Base-by-base conservation (phyloP, 2,888 invertebrate species). In the Piscicola geometra region DNA sequence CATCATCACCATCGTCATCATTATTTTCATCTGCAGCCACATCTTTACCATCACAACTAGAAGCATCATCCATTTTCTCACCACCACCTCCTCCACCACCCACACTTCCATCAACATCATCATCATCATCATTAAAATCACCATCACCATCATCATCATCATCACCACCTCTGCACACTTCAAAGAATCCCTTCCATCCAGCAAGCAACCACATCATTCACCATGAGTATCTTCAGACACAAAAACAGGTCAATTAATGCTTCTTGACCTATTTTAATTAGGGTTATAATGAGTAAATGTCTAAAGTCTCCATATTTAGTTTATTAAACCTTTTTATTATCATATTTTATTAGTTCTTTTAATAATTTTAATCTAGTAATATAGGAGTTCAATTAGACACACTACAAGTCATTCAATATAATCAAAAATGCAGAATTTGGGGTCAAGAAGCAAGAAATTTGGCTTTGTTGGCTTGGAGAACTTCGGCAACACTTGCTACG, bases 401-500 rank as follows among this genome's bases (percentile, higher is more conserved):
- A n/a, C n/a, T n/a, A n/a, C n/a, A n/a, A n/a, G n/a, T n/a, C n/a
- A 41, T 15, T 9, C 5, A 41, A 41, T 41, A 41, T 5, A 9
- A 41, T 41, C 5, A 9, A 5, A 9, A 56, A 25, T 25, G 60
- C 12, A 15, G 60, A 56, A 56, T 3, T 3, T 3, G 60, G n/a
- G 25, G n/a, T 3, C n/a, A 21, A 56, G 25, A 25, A n/a, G 25
- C n/a, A n/a, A 32, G 12, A 25, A 72, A 32, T 50, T 28, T 50
- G 88, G 88, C 1, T 84, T 82, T 77, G 87, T 86, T 0, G 86
- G 88, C 0, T 83, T 88, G 5, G 85, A 86, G 47, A 88, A 88
- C 81, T 83, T 88, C 28, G 88, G 88, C 41, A 88, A 88, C 81
- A 88, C 88, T 5, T 88, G 88, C 80, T 88, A 87, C 81, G 87